These are phyloP conservation scores for Danaus chrysippus DNA, from an alignment of 2,888 invertebrate genomes.

Conservation along the genomic window DNA sequence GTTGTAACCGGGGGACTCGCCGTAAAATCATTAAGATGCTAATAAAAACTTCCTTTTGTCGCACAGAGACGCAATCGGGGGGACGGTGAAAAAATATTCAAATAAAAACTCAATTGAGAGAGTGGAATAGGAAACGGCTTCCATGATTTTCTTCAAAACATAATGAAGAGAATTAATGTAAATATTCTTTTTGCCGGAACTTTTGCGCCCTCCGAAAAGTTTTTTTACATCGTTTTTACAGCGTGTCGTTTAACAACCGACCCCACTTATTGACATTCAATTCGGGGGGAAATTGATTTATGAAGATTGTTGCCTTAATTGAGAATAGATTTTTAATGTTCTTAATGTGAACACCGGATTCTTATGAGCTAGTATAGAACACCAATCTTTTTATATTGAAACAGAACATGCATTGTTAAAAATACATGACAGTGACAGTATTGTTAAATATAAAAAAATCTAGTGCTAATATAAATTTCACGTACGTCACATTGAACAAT, in stretches of 20 bases:
- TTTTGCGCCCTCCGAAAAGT: conserved; percentile 77
- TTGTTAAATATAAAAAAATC: conserved; percentile 1
- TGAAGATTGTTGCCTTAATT: conserved; percentile 78
- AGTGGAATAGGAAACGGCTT: conserved; percentile 69
- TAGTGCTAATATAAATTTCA: conserved; percentile 22
- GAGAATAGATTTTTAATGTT: conserved; percentile 62
- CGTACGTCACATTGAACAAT: conserved; percentile 44
- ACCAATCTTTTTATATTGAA: not conserved
- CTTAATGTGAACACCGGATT: conserved; percentile 35
- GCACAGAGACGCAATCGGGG: conserved; percentile 69
- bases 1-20: conserved; percentile 78
- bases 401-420: not conserved
- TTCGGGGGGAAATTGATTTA: conserved; percentile 79
- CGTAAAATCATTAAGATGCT: conserved; percentile 81
- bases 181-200: conserved; percentile 77
- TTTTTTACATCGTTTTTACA: conserved; percentile 79
- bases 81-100: conserved; percentile 73
- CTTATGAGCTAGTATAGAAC: not conserved
- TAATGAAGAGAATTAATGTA: conserved; percentile 81
- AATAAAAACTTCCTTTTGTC: conserved; percentile 80
- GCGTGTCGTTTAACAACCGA: conserved; percentile 76
- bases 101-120: conserved; percentile 78
- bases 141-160: conserved; percentile 80
- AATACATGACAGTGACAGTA: not conserved
- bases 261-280: conserved; percentile 80